Conservation (phyloP, 2,888 invertebrate genomes). For the Notodonta dromedarius region DNA sequence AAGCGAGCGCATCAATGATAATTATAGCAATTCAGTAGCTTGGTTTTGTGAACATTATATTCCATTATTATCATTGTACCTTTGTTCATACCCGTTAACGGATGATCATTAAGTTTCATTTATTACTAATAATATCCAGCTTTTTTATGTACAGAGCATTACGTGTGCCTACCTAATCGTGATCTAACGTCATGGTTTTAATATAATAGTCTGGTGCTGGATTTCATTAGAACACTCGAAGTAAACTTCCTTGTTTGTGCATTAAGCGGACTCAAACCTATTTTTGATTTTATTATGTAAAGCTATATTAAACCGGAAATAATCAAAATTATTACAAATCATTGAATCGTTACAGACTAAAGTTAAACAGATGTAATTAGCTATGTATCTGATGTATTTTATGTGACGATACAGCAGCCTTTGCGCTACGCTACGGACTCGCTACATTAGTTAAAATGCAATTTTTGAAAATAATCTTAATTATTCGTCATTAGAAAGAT, state of each 20-base stretch:
- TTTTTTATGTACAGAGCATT: neutral
- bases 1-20: too few relatives aligned
- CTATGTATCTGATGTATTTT: neutral
- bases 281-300: neutral
- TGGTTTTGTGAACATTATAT: too few relatives aligned
- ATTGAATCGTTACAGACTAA: neutral
- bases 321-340: neutral
- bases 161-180: neutral
- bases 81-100: too few relatives aligned
- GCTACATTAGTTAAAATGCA: too few relatives aligned
- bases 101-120: neutral
- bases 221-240: neutral
- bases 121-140: neutral
- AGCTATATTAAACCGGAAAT: slow-evolving; percentile 5
- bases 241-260: neutral
- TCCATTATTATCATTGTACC: too few relatives aligned
- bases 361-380: neutral
- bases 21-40: too few relatives aligned
- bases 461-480: too few relatives aligned
- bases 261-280: neutral
- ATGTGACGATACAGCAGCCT: too few relatives aligned
- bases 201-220: neutral
- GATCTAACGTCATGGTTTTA: neutral
- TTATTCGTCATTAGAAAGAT: too few relatives aligned
- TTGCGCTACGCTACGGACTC: too few relatives aligned